A percentile compares a stretch with the other conserved stretches of the same genome.
Conservation (phyloP, 2,797 vertebrate genomes). For the Clamator glandarius region DNA sequence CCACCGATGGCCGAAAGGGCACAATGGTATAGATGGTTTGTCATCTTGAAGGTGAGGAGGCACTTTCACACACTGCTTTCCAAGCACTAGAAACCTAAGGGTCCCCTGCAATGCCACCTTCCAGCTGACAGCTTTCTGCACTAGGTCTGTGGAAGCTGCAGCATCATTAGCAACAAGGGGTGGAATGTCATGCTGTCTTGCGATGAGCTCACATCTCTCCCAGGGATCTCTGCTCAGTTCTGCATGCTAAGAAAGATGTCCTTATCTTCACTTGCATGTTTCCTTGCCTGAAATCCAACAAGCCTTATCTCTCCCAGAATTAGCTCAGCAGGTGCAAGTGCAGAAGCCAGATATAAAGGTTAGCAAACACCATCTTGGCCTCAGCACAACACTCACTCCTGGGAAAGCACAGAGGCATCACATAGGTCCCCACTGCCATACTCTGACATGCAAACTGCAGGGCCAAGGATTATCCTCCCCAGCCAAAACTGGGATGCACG, state of each 20-base stretch:
- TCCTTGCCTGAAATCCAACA: background rate
- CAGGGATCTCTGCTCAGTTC: background rate
- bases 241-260: background rate
- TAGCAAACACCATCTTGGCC: background rate
- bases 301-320: background rate
- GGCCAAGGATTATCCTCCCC: background rate
- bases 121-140: rapidly evolving
- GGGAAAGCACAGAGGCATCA: background rate
- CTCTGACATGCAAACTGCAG: background rate
- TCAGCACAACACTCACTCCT: background rate
- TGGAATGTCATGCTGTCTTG: background rate
- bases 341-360: background rate
- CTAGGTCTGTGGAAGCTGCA: background rate
- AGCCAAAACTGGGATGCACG: background rate
- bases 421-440: background rate
- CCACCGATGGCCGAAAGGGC: background rate
- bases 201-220: background rate
- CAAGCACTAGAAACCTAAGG: background rate
- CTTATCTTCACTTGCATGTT: background rate
- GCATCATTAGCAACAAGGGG: background rate
- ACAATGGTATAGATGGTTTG: background rate
- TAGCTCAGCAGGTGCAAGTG: background rate
- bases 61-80: background rate
- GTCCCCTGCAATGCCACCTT: background rate
- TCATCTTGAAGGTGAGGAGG: background rate